Base-by-base conservation (phyloP, 1,140 invertebrate species). In the Bactericera cockerelli region DNA sequence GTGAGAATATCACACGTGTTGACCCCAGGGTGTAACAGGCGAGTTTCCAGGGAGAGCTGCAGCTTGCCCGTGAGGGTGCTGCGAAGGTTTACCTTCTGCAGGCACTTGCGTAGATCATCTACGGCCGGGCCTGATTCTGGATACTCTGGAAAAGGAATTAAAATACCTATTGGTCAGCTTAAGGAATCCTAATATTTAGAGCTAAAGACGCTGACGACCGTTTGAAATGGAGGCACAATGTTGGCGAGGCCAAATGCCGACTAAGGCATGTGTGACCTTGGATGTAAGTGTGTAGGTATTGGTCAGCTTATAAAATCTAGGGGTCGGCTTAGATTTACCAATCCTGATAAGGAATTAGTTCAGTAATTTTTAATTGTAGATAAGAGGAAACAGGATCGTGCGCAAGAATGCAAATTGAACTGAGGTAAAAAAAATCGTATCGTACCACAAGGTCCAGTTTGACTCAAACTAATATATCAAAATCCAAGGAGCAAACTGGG, bases 1-100 rank as follows among this genome's bases (percentile, higher is more conserved):
- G 93, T 95, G 56, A 99, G 75, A 67, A 99, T 95, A 70, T 98
- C 93, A 38, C 87, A 82, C n/a, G 96, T 99, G 65, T 94, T 95
- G 0, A 98, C 94, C 61, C 93, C 94, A 14, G 89, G 87, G 74
- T 93, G 89, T 16, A 94, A 68, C n/a, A 94, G 72, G 65, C 89
- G 78, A 14, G 81, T 86, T 75, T 89, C 84, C 42, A 91, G 71
- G 13, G 89, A 86, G 64, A 75, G 75, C 72, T 89, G 86, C 10
- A 97, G 70, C 53, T 82, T 86, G 56, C 80, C 76, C 54, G 87
- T 85, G 11, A 97, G 73, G 57, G 82, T 79, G 28, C 81, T 70
- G 59, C 89, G 75, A 54, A 95, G 72, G 75, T 94, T 86, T 26
- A 90, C 91, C 70, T 84, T 86, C 64, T 85, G 81, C 61, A 98